A percentile compares a stretch with the other conserved stretches of the same genome.
Conservation (phyloP, 2,888 invertebrate genomes). For the Antheraea yamamai region DNA sequence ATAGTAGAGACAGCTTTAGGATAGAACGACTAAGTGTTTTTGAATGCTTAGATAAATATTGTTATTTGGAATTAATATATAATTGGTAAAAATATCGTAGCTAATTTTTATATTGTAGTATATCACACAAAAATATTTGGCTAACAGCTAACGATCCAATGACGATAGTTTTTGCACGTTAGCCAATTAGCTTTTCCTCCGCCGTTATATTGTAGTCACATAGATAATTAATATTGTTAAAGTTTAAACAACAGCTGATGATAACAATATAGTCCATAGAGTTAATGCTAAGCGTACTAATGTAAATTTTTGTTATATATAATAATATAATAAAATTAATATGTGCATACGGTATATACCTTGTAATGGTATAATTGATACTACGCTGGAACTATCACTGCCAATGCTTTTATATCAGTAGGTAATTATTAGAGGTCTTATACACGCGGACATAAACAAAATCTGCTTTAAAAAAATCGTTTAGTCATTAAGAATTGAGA, state of each 20-base stretch:
- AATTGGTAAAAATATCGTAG: neutral
- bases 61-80: neutral
- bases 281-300: constrained; percentile 36
- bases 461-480: constrained; percentile 5
- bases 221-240: constrained; percentile 1
- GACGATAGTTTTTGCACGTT: no score
- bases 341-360: neutral
- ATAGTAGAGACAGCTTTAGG: no score
- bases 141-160: no score
- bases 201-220: neutral
- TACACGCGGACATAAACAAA: neutral
- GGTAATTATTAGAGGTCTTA: neutral
- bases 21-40: no score
- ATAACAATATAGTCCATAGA: constrained; percentile 5
- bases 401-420: constrained; percentile 50
- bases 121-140: no score
- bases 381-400: constrained; percentile 45
- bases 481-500: no score
- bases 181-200: neutral
- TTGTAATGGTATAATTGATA: neutral
- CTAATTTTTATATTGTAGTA: neutral
- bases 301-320: neutral
- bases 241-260: neutral
- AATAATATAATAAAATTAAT: neutral
- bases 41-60: no score